phyloP scores from a whole-genome alignment of 1,140 invertebrate species.

The Holotrichia oblita region DNA sequence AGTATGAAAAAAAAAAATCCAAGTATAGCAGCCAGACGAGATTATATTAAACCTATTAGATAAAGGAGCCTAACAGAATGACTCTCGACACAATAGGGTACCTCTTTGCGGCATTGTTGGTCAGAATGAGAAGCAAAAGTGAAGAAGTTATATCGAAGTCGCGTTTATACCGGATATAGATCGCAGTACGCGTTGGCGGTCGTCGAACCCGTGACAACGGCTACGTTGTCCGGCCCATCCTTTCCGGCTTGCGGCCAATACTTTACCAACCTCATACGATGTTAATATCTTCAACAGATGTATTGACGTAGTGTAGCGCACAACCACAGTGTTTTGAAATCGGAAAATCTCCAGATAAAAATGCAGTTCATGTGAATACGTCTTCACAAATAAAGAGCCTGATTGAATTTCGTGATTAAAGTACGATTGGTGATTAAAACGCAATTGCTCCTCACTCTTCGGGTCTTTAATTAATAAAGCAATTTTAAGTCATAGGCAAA shows the following conservation, averaged over 20 bases:
- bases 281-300: constrained; percentile 3
- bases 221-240: background rate
- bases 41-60: constrained; percentile 6
- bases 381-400: too few relatives aligned
- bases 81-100: background rate
- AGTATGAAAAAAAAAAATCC: background rate
- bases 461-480: too few relatives aligned
- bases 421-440: too few relatives aligned
- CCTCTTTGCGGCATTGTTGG: background rate
- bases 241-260: constrained; percentile 19
- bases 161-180: constrained; percentile 10
- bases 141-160: constrained; percentile 9
- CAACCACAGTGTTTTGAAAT: background rate
- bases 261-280: constrained; percentile 12
- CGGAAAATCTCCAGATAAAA: too few relatives aligned
- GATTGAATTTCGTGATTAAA: too few relatives aligned
- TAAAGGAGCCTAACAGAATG: background rate
- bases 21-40: constrained; percentile 10
- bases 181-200: constrained; percentile 14
- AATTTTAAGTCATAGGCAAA: too few relatives aligned
- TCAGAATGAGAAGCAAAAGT: constrained; percentile 16
- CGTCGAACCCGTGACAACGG: constrained; percentile 13
- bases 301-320: background rate
- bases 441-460: too few relatives aligned
- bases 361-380: too few relatives aligned